Base-by-base conservation (phyloP, 2,797 vertebrate species). In the Muscicapa comitata region DNA sequence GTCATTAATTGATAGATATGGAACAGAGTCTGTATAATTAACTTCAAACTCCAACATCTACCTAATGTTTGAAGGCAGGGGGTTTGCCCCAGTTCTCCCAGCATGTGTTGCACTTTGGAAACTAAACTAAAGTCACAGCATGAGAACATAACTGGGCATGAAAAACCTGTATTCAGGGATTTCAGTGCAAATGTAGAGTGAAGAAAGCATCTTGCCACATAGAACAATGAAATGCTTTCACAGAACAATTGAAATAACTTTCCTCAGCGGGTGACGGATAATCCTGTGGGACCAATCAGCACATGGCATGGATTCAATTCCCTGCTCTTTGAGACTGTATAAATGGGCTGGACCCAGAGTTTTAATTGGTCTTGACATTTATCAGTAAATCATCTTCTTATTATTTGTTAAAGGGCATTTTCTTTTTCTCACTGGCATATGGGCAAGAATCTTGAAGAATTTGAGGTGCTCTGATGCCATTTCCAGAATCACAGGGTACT, bases 211-310 rank as follows among this genome's bases (percentile, higher is more conserved):
- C 61, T 90, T 90, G 48, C 68, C 93, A 73, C 45, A 51, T 47
- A 76, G 87, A 94, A 76, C 73, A 68, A 90, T 86, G 37, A 83
- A 96, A 95, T 62, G 37, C 80, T 93, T 95, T 88, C 37, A 75
- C 48, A 93, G 76, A 80, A n/a, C 81, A 86, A 63, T 47, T 83
- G 74, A 75, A 94, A 91, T 57, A 19, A 11, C n/a, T 68, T 55
- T 28, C 48, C 75, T 84, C 50, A 43, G 45, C 2, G 7, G 16
- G 31, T 50, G 35, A 77, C 71, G 40, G 29, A 66, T 40, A 58
- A 48, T 62, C 25, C 65, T 28, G 11, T 65, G 76, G 50, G 23
- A 78, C 4, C 21, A 62, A 38, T 45, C 43, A 81, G n/a, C 24
- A 45, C 23, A 67, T 21, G 13, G 47, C 66, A 17, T 5, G 6